A percentile compares a stretch with the other conserved stretches of the same genome.
These are phyloP conservation scores for Formicarius rufipectus DNA, from an alignment of 2,113 vertebrate species.

Conservation along the genomic window DNA sequence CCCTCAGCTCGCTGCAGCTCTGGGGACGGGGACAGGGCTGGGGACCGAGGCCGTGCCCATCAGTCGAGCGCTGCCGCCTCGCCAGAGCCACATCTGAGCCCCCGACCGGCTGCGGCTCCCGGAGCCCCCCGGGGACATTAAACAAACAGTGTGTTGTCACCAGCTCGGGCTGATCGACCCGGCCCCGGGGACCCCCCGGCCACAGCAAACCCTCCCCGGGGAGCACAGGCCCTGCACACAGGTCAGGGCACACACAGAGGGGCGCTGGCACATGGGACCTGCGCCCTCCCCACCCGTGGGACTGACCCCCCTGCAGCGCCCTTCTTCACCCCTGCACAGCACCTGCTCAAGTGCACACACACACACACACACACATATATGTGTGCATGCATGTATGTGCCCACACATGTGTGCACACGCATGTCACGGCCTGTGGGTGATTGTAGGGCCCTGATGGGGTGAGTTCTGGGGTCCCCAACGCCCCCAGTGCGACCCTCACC, in stretches of 20 bases:
- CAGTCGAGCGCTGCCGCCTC: background rate
- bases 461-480: background rate
- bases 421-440: accelerated
- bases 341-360: background rate
- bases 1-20: background rate
- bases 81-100: background rate
- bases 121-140: slow-evolving; percentile 10
- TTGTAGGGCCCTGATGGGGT: background rate
- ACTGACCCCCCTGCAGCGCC: background rate
- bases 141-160: slow-evolving; percentile 61
- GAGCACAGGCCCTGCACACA: background rate
- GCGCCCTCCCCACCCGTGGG: background rate
- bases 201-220: background rate
- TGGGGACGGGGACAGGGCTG: background rate
- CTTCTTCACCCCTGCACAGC: background rate
- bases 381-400: background rate
- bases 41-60: background rate
- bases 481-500: too few species aligned
- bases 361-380: background rate
- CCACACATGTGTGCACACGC: too few species aligned
- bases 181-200: background rate
- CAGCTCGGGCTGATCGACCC: background rate
- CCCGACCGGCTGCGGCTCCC: background rate
- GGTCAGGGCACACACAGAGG: background rate
- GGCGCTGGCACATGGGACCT: background rate